Percentiles rank a stretch among this genome's conserved stretches.
These are phyloP conservation scores for Ericerus pela DNA, from an alignment of 1,140 invertebrate genomes.

Conservation along the genomic window DNA sequence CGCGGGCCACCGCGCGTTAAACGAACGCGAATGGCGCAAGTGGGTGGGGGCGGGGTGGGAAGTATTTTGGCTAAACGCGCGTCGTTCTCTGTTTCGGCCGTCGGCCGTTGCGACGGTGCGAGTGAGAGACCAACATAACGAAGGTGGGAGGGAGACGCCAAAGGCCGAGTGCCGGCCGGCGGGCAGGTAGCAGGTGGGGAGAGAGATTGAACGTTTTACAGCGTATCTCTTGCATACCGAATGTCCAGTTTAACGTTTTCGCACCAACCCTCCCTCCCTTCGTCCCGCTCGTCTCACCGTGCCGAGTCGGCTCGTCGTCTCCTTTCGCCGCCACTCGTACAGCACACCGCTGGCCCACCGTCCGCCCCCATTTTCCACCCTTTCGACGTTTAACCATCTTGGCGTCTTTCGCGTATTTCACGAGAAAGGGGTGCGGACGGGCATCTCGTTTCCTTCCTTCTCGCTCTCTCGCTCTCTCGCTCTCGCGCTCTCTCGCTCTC, in stretches of 20 bases:
- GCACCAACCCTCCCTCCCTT: neutral
- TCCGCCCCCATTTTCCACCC: no score
- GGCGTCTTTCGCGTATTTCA: no score
- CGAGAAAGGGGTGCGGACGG: no score
- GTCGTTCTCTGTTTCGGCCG: no score
- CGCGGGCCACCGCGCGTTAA: neutral
- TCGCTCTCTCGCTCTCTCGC: neutral
- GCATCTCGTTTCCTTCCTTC: neutral
- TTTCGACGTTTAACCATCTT: no score
- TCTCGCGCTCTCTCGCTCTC: neutral
- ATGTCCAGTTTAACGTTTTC: conserved; percentile 9
- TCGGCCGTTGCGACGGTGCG: no score
- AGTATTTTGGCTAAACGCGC: conserved; percentile 1
- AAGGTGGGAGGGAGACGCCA: neutral
- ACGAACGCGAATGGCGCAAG: no score
- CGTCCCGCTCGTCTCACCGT: neutral
- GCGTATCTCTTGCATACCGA: conserved; percentile 6
- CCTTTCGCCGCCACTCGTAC: neutral
- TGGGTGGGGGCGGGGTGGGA: no score
- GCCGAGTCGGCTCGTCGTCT: neutral
- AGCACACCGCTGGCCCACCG: neutral
- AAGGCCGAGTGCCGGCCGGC: neutral
- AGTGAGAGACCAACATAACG: no score
- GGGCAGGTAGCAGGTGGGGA: neutral
- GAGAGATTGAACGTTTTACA: neutral